A percentile compares a stretch with the other conserved stretches of the same genome.
phyloP scores from a whole-genome alignment of 2,797 vertebrate species.

The Moxostoma hubbsi region DNA sequence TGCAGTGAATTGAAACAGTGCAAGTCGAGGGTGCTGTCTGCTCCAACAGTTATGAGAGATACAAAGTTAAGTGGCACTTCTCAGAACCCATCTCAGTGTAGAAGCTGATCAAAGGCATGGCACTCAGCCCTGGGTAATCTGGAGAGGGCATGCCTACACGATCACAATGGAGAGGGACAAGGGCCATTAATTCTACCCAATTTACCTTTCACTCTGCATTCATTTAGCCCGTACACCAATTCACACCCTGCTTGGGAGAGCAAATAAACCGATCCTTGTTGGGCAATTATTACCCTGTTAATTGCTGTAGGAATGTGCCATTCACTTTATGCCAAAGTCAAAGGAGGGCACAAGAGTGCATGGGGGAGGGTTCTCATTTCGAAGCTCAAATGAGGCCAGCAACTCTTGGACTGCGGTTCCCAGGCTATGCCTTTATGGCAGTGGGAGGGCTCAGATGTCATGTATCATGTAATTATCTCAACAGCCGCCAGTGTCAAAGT shows the following conservation, averaged over 20 bases:
- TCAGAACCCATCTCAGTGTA: constrained; percentile 71
- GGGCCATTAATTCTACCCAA: constrained; percentile 83
- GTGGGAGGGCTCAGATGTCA: constrained; percentile 78
- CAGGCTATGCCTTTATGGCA: constrained; percentile 58
- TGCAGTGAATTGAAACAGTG: constrained; percentile 71
- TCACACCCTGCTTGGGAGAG: constrained; percentile 77
- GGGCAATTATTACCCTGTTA: constrained; percentile 82
- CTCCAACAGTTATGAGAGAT: constrained; percentile 63
- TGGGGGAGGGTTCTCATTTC: constrained; percentile 72
- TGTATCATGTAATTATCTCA: constrained; percentile 66
- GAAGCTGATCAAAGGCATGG: constrained; percentile 79
- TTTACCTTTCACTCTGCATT: constrained; percentile 84
- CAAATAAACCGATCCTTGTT: constrained; percentile 85
- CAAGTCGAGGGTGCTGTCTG: constrained; percentile 64
- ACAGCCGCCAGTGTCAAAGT: constrained; percentile 69
- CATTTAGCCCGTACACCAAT: constrained; percentile 82
- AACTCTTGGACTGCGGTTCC: constrained; percentile 64
- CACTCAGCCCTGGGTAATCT: constrained; percentile 73
- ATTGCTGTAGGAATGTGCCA: constrained; percentile 82
- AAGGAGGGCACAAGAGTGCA: constrained; percentile 61
- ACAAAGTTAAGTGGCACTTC: constrained; percentile 76
- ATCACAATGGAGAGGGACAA: constrained; percentile 76
- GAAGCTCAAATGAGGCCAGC: constrained; percentile 71
- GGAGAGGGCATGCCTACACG: constrained; percentile 55
- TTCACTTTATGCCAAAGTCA: constrained; percentile 82